Base-by-base conservation (phyloP, 2,797 vertebrate genomes). In the Anisognathus igniventris region DNA sequence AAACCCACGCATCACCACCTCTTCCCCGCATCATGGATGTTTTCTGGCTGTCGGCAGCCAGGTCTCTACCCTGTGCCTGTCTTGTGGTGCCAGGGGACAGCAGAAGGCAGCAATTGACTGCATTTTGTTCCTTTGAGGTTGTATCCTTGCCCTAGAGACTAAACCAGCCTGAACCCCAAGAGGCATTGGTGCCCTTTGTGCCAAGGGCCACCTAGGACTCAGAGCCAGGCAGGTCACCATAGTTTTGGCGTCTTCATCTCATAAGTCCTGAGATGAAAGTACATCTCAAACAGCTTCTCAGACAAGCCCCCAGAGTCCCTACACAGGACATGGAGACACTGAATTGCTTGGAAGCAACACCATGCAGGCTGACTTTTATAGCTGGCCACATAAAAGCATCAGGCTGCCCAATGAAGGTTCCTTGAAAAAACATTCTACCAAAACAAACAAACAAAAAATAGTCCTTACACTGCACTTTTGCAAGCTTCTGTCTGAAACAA, bases 151-250 rank as follows among this genome's bases (percentile, higher is more conserved):
- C 30, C 23, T 50, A 64, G 58, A 90, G 62, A 45, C 18, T 24
- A 84, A 90, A 72, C 10, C 45, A 84, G 60, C 11, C 45, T 53
- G 35, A 64, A 74, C 24, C 20, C 33, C 40, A 35, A 31, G 33
- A 74, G 30, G 22, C 4, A 6, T 9, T 1, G 3, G 14, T 58
- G n/a, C 15, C n/a, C 54, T 65, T 79, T 27, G 14, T 0, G 1
- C 13, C 61, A 70, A 86, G 18, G 81, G 44, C 50, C 60, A 66
- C 33, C 7, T 4, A 21, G n/a, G 47, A 53, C 51, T 35, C 33
- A 33, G 67, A 72, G 24, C n/a, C 33, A 79, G 17, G 54, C 23
- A 51, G 42, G 51, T 53, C 42, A 91, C 33, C 16, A 21, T 9
- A 64, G 24, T 54, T 82, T 44, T 50, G 39, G 27, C 40, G 14